Evolutionary conservation across 2,888 invertebrate genomes (phyloP), one percentile per base, ranked within the genome.

Genomic region (Tyria jacobaeae): DNA sequence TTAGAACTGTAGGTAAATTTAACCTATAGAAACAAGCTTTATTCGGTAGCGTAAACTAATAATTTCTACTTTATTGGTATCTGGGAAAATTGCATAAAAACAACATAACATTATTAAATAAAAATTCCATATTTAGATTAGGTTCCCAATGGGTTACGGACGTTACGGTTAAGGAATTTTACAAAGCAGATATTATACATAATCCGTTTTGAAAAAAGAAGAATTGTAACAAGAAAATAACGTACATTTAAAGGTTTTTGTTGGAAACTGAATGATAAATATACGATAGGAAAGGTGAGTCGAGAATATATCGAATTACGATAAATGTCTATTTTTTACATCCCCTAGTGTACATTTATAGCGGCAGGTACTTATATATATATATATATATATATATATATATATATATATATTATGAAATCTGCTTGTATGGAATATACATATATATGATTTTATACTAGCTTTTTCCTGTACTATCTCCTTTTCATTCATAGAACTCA

Each of bases 251-350:
- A 62, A 69, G 49, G 58, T 70, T 67, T 77, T 75, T 73, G 69
- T 73, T 64, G 56, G 58, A 14, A 66, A 62, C 68, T 53, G 57
- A 68, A 73, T 78, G 72, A 77, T 76, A 73, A 71, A 80, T 80
- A 66, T 71, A 60, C 56, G 59, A 64, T 54, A 65, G 60, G 63
- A 34, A 63, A 73, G 66, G 71, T 74, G 66, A 60, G 62, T 55
- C 35, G 61, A 49, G 55, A 71, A 75, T 68, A 74, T 74, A 75
- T 74, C 66, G 57, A 27, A 63, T 67, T 68, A 62, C 79, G 80
- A 81, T 80, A 72, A 70, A 81, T 78, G 77, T 55, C 76, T 53
- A 80, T 79, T 73, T 80, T 64, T 73, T 61, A 71, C 62, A 54
- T 49, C 57, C 60, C 52, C 53, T 54, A 35, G 62, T 57, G 58